A percentile compares a stretch with the other conserved stretches of the same genome.
Conservation (phyloP, 2,113 vertebrate genomes). For the Chloropsis cyanopogon region DNA sequence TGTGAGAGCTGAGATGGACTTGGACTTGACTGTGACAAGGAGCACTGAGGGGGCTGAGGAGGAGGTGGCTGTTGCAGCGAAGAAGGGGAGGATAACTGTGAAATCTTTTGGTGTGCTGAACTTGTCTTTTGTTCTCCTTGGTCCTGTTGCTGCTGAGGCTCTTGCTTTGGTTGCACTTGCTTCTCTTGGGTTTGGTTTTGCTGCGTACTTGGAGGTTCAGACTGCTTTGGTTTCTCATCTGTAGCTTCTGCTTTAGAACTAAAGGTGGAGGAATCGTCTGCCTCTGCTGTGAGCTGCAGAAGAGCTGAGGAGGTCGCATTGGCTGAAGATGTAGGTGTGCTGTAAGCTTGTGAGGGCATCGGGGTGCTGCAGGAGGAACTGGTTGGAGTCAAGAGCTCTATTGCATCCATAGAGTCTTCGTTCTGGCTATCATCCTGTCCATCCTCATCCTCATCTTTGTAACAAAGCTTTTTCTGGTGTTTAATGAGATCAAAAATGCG, state of each 20-base stretch:
- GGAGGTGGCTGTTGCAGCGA: conserved; percentile 81
- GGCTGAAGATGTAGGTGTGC: conserved; percentile 84
- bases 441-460: conserved; percentile 98
- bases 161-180: conserved; percentile 89
- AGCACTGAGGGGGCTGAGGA: conserved; percentile 80
- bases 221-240: conserved; percentile 94
- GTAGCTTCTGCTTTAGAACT: conserved; percentile 79
- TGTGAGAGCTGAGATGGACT: conserved; percentile 88
- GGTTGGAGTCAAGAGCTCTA: conserved; percentile 92
- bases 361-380: conserved; percentile 97
- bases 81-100: conserved; percentile 84
- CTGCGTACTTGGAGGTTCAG: conserved; percentile 82
- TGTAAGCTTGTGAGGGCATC: conserved; percentile 89
- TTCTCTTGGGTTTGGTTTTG: conserved; percentile 85
- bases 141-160: conserved; percentile 83
- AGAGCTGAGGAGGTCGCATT: conserved; percentile 78
- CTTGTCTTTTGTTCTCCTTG: conserved; percentile 83
- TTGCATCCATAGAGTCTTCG: conserved; percentile 93
- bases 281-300: conserved; percentile 76
- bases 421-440: conserved; percentile 97
- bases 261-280: conserved; percentile 82
- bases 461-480: conserved; percentile 99
- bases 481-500: conserved; percentile 98
- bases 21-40: conserved; percentile 87
- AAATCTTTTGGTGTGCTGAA: conserved; percentile 78